Conservation (phyloP, 2,888 invertebrate species). For the Ophion obscuratus region DNA sequence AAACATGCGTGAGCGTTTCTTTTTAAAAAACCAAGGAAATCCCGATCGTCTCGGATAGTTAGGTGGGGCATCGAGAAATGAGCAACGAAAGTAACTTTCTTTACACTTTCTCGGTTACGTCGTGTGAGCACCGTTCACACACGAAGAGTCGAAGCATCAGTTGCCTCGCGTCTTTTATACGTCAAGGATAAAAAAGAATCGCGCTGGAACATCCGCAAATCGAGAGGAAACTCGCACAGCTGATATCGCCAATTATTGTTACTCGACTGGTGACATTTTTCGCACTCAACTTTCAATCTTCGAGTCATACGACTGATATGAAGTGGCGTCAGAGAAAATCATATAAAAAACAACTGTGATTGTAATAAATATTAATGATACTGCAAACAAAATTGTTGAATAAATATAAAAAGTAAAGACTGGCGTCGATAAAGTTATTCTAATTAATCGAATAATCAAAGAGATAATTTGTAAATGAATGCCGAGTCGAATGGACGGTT, state of each 20-base stretch:
- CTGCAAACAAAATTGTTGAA: background rate
- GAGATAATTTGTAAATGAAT: background rate
- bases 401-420: background rate
- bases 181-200: background rate
- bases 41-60: background rate
- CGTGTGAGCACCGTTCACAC: constrained; percentile 26
- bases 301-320: background rate
- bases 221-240: background rate
- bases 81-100: constrained; percentile 75
- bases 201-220: background rate
- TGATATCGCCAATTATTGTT: background rate
- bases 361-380: background rate
- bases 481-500: background rate
- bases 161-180: constrained; percentile 34
- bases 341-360: background rate
- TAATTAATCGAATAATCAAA: background rate
- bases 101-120: constrained; percentile 74
- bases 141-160: constrained; percentile 43
- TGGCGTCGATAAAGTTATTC: background rate
- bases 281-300: background rate
- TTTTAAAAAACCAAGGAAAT: constrained; percentile 20
- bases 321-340: background rate
- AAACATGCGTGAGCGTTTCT: background rate
- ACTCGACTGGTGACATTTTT: background rate
- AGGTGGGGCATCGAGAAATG: constrained; percentile 30